Base-by-base conservation (phyloP, 2,888 invertebrate species). In the Leptogaster cylindrica region DNA sequence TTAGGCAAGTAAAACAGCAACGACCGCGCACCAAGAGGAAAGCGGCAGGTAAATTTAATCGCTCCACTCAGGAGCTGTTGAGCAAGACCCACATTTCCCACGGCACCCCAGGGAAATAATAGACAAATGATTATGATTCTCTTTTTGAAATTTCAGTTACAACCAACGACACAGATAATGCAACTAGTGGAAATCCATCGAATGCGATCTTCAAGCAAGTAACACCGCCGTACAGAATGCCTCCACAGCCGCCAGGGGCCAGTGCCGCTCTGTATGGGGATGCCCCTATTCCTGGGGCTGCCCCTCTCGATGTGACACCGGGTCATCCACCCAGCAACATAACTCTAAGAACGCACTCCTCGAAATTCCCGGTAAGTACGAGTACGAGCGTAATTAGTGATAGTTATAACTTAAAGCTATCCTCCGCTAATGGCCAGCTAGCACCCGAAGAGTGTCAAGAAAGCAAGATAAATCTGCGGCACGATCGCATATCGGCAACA, bases 361-460 rank as follows among this genome's bases (percentile, higher is more conserved):
- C 86, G 73, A 90, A 91, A 79, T 91, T 90, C 82, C 90, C 90
- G 77, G 91, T 90, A 83, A 87, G 87, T 84, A 61, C 25, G 14
- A 46, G 20, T 16, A 46, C 2, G 18, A 31, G 6, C 10, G 31
- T 31, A 31, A 31, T 31, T 8, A n/a, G 31, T 31, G 36, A 2
- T 33, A 14, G 16, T 16, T n/a, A n/a, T n/a, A n/a, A n/a, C n/a
- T n/a, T n/a, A n/a, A n/a, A n/a, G n/a, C n/a, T n/a, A n/a, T n/a
- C n/a, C n/a, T n/a, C n/a, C n/a, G n/a, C n/a, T n/a, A n/a, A n/a
- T n/a, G n/a, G n/a, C n/a, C n/a, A n/a, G n/a, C n/a, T n/a, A n/a
- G n/a, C n/a, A n/a, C n/a, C n/a, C n/a, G n/a, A n/a, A n/a, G n/a
- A n/a, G n/a, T n/a, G n/a, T n/a, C n/a, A n/a, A n/a, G 63, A 31